Evolutionary conservation across 35 echinoderm and acorn worm species (phyloP).

Genomic region (Diadema setosum): DNA sequence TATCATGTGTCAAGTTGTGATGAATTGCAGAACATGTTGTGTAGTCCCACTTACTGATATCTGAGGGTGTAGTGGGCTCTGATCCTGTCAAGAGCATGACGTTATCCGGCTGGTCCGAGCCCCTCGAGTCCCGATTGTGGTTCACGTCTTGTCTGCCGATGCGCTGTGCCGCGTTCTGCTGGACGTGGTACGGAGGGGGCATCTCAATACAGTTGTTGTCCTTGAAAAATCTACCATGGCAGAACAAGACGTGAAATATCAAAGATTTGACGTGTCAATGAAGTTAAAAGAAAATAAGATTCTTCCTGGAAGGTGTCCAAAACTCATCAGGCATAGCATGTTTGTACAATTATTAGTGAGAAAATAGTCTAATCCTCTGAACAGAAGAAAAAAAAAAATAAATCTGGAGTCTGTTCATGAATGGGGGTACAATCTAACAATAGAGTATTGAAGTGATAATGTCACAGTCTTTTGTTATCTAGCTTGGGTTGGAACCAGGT

Average conservation of each 20-base stretch:
- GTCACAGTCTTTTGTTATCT: too few relatives aligned
- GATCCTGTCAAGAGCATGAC: conserved; percentile 17
- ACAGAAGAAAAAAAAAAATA: too few relatives aligned
- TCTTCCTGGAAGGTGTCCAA: too few relatives aligned
- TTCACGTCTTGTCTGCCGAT: conserved; percentile 2
- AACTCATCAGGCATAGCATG: too few relatives aligned
- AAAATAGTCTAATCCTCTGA: too few relatives aligned
- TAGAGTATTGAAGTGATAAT: too few relatives aligned
- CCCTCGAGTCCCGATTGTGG: conserved; percentile 7
- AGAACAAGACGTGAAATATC: neutral
- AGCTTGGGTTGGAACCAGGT: too few relatives aligned
- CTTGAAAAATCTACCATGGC: conserved; percentile 30
- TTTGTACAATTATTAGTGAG: too few relatives aligned
- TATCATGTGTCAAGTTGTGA: neutral
- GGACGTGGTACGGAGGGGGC: conserved; percentile 21
- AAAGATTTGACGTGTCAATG: too few relatives aligned
- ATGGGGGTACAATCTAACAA: too few relatives aligned
- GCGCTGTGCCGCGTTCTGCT: neutral
- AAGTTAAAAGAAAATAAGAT: too few relatives aligned
- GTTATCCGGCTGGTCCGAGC: neutral
- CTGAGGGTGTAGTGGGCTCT: conserved; percentile 32
- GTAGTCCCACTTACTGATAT: conserved; percentile 13
- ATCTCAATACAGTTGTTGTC: conserved; percentile 19
- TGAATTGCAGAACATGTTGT: neutral
- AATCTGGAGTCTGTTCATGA: too few relatives aligned